Evolutionary conservation across 2,888 invertebrate genomes (phyloP).

Genomic region (Acanthacorydalis orientalis): DNA sequence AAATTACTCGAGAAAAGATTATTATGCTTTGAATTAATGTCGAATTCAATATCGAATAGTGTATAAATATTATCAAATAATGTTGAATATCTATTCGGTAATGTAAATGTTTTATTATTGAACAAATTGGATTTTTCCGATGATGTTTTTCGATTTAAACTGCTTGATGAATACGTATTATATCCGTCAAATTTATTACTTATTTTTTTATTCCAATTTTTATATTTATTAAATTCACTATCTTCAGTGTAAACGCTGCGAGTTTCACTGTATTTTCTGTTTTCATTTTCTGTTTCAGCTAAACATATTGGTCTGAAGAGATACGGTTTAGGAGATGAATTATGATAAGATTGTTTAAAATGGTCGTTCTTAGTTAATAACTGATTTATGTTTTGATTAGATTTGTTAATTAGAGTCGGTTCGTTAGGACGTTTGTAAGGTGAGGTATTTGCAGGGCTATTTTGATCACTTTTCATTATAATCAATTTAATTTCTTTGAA

Average conservation of each 20-base stretch:
- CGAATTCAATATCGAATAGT: too few relatives aligned
- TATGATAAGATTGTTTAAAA: too few relatives aligned
- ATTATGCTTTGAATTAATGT: too few relatives aligned
- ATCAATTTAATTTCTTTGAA: conserved; percentile 3
- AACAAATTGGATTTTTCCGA: background rate
- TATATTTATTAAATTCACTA: too few relatives aligned
- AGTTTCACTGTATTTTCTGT: too few relatives aligned
- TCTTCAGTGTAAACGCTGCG: too few relatives aligned
- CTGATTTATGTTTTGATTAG: background rate
- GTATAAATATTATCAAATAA: too few relatives aligned
- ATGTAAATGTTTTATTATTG: conserved; percentile 1
- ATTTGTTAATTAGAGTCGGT: background rate
- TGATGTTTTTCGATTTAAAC: background rate
- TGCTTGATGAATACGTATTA: too few relatives aligned
- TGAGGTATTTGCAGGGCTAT: background rate
- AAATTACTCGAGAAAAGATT: too few relatives aligned
- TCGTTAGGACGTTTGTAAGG: background rate
- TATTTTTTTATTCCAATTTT: too few relatives aligned
- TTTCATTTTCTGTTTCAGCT: background rate
- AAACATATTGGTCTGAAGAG: background rate
- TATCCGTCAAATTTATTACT: too few relatives aligned
- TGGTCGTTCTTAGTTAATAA: background rate
- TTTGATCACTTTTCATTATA: conserved; percentile 1
- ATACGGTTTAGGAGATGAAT: background rate
- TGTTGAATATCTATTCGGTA: too few relatives aligned